Evolutionary conservation across 2,888 invertebrate genomes (phyloP), one percentile per base, ranked within the genome.

Genomic region (Eupeodes latifasciatus): DNA sequence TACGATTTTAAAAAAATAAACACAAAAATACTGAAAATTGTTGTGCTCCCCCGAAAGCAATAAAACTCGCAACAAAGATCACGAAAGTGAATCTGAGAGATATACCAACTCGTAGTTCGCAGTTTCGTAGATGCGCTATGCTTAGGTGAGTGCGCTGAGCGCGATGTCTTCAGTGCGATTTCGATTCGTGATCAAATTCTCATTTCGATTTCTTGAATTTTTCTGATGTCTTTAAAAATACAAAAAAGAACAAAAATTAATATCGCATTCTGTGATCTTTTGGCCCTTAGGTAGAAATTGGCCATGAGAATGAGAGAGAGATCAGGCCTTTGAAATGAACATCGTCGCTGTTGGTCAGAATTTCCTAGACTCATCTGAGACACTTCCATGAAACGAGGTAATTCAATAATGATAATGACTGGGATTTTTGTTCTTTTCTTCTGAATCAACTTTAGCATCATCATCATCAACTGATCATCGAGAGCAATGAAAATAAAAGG

Each of bases 151-250:
- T 51, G 57, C 59, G 67, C 59, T 51, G 57, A 53, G 61, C 59
- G 57, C 76, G 51, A 82, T 78, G 78, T 86, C 83, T 82, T 78
- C 67, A 51, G 44, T 67, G 72, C 72, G 81, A 80, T 77, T 84
- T 84, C 72, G 80, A 87, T 84, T 87, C 87, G 87, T 87, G 87
- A 87, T 87, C 87, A 87, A 87, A 87, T 84, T 84, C 87, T 87
- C 84, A 83, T 87, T 84, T 84, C 84, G 87, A 87, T 87, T 87
- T 87, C 80, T 87, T 74, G 66, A 74, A 77, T 79, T 49, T 59
- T 80, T 80, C 62, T 84, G 77, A 19, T 80, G 36, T 10, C 4
- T 9, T 11, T 16, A 16, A 40, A 62, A 61, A 61, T 79, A 78
- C 75, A 79, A 83, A 76, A 36, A 34, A 87, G 84, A 87, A 87